Evolutionary conservation across 2,888 invertebrate species (phyloP), one percentile per base, ranked within the genome.

Genomic region (Xanthorhoe designata): DNA sequence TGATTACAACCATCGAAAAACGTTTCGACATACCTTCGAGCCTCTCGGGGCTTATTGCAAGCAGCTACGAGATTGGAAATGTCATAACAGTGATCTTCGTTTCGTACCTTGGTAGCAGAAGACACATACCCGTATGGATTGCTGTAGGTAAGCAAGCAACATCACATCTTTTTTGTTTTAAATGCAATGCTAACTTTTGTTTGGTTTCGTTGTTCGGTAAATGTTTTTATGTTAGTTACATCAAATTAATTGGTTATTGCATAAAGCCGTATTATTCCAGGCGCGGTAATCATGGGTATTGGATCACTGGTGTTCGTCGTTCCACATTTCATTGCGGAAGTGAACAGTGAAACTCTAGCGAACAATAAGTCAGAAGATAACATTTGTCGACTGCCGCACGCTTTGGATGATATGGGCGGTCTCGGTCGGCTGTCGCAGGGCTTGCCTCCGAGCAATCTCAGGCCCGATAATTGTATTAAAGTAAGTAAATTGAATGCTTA

Each of bases 1-100:
- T 99, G 90, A 98, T 99, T 88, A 98, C 98, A 75, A 99, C 98
- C 64, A 98, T 99, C 81, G 98, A 99, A 94, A 98, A 98, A 90
- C 96, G 98, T 73, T 97, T 97, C 84, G 98, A 98, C 90, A 98
- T 98, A 83, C 98, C 98, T 69, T 98, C 98, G 86, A 97, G 97
- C 85, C 96, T 98, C 74, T 98, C 98, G 58, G 98, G 98, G 65
- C 95, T 98, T 78, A 97, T 98, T 75, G 98, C 98, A 65, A 98
- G 98, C 80, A 98, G 98, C 79, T 98, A 98, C 88, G 98, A 98
- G 94, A 97, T 98, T 82, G 98, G 98, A 81, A 98, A 98, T 91
- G 97, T 98, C 77, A 97, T 98, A 84, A 98, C 98, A 45, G 98
- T 98, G 80, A 97, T 99, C 85, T 98, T 98, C 90, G 98, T 99